A percentile compares a stretch with the other conserved stretches of the same genome.
phyloP scores from a whole-genome alignment of 2,888 invertebrate species.

The Erebia palarica region DNA sequence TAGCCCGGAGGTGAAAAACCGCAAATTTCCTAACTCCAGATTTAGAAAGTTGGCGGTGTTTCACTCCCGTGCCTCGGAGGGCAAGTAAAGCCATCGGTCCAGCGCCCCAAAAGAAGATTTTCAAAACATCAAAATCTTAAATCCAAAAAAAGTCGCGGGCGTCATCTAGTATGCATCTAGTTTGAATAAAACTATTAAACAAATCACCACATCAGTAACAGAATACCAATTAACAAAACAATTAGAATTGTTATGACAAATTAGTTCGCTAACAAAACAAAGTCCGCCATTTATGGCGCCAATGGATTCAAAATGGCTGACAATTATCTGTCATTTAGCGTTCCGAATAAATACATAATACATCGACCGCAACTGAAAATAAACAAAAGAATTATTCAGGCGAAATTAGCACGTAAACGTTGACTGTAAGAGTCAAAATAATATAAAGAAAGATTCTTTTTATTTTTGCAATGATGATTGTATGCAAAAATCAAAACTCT shows the following conservation, averaged over 20 bases:
- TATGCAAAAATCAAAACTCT: conserved; percentile 57
- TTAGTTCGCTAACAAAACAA: conserved; percentile 51
- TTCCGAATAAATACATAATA: conserved; percentile 37
- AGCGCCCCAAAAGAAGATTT: no score
- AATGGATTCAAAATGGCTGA: conserved; percentile 64
- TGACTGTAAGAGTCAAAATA: conserved; percentile 5
- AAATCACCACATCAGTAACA: conserved; percentile 45
- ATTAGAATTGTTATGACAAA: conserved; percentile 65
- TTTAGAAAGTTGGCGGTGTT: no score
- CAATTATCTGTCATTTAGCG: conserved; percentile 62
- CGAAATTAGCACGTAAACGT: conserved; percentile 20
- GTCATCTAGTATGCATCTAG: background rate
- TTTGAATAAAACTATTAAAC: conserved; percentile 1
- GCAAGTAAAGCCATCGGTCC: no score
- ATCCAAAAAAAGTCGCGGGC: no score
- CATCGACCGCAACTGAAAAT: conserved; percentile 19
- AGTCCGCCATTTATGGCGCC: conserved; percentile 54
- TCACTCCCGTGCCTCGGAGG: no score
- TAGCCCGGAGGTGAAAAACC: no score
- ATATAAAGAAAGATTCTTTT: conserved; percentile 1
- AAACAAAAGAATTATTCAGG: conserved; percentile 15
- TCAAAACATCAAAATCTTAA: no score
- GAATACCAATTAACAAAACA: conserved; percentile 54
- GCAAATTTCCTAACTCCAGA: no score
- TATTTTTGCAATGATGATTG: conserved; percentile 46